Conservation (phyloP, 1,140 invertebrate genomes). For the Drosophila sproati region DNA sequence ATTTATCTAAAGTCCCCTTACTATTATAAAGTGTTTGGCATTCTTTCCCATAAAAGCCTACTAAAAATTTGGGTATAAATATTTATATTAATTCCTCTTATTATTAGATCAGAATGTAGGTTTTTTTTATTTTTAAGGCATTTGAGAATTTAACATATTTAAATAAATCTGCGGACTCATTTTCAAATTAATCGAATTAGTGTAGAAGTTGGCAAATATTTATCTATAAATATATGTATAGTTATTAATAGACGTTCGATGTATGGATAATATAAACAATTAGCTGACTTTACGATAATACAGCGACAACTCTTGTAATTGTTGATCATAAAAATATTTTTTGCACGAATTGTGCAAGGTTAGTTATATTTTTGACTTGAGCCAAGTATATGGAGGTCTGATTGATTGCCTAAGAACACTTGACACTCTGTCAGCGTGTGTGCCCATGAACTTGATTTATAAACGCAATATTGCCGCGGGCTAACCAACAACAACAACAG, state of each 20-base stretch:
- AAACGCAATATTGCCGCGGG: conserved; percentile 52
- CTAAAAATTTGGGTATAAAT: no score
- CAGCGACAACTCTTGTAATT: conserved; percentile 7
- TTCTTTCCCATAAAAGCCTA: no score
- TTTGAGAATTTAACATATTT: no score
- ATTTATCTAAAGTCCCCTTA: background rate
- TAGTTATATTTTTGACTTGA: conserved; percentile 53
- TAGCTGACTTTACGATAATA: background rate
- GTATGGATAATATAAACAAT: background rate
- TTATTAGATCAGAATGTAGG: no score
- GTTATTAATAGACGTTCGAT: background rate
- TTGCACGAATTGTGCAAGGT: conserved; percentile 68
- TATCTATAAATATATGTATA: background rate
- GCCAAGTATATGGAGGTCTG: conserved; percentile 50
- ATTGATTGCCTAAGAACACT: conserved; percentile 65
- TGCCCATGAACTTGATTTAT: conserved; percentile 78
- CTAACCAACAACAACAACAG: conserved; percentile 23
- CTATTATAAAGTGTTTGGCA: no score
- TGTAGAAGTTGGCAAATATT: background rate
- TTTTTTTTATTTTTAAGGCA: no score
- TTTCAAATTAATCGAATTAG: no score
- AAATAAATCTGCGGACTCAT: no score
- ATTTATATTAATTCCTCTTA: no score
- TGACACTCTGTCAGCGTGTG: conserved; percentile 59
- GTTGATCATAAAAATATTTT: conserved; percentile 31